Evolutionary conservation across 2,888 invertebrate species (phyloP), one percentile per base, ranked within the genome.

Genomic region (Ommatoiulus sabulosus): DNA sequence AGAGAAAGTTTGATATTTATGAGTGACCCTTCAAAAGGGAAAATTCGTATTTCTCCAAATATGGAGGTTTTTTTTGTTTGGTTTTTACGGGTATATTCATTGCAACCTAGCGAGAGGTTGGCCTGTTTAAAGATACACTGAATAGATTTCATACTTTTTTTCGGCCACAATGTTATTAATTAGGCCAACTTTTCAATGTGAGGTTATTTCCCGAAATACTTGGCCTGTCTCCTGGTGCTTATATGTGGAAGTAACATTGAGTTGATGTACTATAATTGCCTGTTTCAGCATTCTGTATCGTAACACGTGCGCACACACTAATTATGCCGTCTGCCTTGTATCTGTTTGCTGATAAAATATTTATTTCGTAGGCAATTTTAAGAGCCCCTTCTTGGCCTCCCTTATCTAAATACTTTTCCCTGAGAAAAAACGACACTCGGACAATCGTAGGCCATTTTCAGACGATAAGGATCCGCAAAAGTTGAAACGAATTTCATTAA

Each of bases 321-420:
- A 57, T 57, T 57, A 57, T 17, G 57, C 17, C 57, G 57, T 57
- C 57, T 57, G 57, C 57, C 57, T 57, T 57, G 57, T 57, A 57
- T 57, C 57, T 17, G 17, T 57, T 57, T 57, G 57, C 57, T 57
- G 57, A 57, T 17, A 57, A 57, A 57, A 57, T 57, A 57, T 57
- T 57, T 57, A 57, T 57, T 57, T 57, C 17, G 57, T 17, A 57
- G 57, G 57, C 57, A 57, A 57, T 57, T 12, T 57, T 17, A 57
- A 17, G 57, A 12, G 57, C 57, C 57, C 15, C 46, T 57, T 5
- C 12, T 17, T 17, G 57, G 57, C 57, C 57, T 57, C 57, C 17
- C 57, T 57, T 57, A 57, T 57, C 57, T 57, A 12, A 57, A 57
- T 12, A 57, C 12, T 5, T 57, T 57, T 17, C 17, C 17, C 57